Evolutionary conservation across 1,140 invertebrate species (phyloP).

Genomic region (Papilio glaucus): DNA sequence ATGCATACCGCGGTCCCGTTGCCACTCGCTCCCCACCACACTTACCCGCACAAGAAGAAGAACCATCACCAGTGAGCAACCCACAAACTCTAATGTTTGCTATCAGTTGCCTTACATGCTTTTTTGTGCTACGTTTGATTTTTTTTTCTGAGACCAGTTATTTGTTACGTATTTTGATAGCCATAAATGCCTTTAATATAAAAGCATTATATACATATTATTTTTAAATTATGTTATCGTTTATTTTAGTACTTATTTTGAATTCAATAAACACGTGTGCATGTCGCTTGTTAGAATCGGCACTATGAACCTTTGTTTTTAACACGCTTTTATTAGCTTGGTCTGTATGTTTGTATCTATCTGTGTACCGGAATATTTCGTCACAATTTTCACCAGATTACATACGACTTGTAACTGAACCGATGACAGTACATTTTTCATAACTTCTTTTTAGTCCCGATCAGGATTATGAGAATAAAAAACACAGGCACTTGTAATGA

Average conservation of each 20-base stretch:
- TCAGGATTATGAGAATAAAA: too few species aligned
- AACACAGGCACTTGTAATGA: too few species aligned
- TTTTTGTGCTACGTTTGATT: slow-evolving; percentile 1
- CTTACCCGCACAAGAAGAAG: slow-evolving; percentile 54
- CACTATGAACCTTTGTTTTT: not conserved
- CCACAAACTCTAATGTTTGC: not conserved
- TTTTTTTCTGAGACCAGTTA: not conserved
- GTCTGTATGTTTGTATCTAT: too few species aligned
- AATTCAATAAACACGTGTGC: not conserved
- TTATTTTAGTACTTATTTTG: not conserved
- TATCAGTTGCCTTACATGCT: not conserved
- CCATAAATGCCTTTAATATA: too few species aligned
- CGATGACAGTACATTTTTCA: too few species aligned
- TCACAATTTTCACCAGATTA: too few species aligned
- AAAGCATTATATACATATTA: not conserved
- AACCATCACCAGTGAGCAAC: slow-evolving; percentile 48
- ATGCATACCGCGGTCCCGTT: slow-evolving; percentile 39
- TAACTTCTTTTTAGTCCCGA: too few species aligned
- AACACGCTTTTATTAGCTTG: too few species aligned
- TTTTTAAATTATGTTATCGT: not conserved
- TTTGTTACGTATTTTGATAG: not conserved
- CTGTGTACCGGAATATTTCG: too few species aligned
- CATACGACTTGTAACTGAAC: too few species aligned
- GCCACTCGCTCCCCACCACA: slow-evolving; percentile 41
- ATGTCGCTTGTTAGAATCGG: not conserved